phyloP scores from a whole-genome alignment of 2,113 vertebrate species.

The Centrocercus urophasianus region DNA sequence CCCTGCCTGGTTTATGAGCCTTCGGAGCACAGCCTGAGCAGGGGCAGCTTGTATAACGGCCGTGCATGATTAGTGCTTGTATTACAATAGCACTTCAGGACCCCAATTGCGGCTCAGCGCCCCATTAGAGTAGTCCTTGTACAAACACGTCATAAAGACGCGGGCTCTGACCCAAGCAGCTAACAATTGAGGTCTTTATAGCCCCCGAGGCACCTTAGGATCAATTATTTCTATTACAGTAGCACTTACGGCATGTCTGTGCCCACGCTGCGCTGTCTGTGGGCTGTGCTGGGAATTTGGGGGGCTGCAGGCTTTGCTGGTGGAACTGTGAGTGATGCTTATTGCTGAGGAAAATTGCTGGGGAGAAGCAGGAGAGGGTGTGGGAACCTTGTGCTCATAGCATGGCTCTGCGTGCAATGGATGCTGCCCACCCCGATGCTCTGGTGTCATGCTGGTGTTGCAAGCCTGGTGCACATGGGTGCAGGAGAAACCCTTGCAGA shows the following conservation, averaged over 20 bases:
- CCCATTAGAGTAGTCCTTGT: constrained; percentile 29
- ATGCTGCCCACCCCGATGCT: accelerated
- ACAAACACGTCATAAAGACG: not conserved
- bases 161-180: constrained; percentile 12
- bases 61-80: not conserved
- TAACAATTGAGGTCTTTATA: not conserved
- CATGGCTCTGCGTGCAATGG: accelerated
- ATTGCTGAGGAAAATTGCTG: accelerated
- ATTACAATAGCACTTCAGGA: constrained; percentile 25
- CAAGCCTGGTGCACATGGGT: accelerated
- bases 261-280: not conserved
- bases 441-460: not conserved
- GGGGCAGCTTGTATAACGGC: constrained; percentile 5
- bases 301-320: not conserved
- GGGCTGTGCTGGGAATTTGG: not conserved
- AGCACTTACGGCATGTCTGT: constrained; percentile 36
- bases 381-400: accelerated
- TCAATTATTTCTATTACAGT: not conserved
- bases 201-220: not conserved
- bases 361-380: not conserved
- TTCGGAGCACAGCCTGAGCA: not conserved
- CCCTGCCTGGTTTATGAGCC: not conserved
- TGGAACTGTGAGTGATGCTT: accelerated
- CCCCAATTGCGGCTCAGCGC: not conserved
- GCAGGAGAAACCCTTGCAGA: not conserved